Percentiles rank a stretch among this genome's conserved stretches.
phyloP scores from a whole-genome alignment of 2,113 vertebrate genomes.

The Probosciger aterrimus region DNA sequence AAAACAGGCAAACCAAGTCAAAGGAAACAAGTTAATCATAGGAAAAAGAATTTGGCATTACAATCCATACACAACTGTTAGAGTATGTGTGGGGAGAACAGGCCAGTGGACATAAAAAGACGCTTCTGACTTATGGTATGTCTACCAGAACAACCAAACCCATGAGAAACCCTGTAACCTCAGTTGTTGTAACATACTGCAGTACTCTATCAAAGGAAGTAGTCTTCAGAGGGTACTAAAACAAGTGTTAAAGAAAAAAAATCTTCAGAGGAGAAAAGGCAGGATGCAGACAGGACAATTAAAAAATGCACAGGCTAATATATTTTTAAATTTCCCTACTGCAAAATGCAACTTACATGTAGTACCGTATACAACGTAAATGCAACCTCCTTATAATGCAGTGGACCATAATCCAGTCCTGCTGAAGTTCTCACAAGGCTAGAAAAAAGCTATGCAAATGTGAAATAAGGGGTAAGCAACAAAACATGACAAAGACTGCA shows the following conservation, averaged over 20 bases:
- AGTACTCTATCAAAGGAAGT: not conserved
- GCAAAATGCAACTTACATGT: not conserved
- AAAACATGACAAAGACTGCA: not conserved
- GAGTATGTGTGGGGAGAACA: not conserved
- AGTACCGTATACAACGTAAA: not conserved
- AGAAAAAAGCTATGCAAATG: not conserved
- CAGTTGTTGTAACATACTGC: not conserved
- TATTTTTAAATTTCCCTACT: not conserved
- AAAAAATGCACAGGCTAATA: not conserved
- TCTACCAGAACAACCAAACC: not conserved
- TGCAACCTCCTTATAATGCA: not conserved
- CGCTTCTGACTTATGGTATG: not conserved
- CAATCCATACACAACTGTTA: not conserved
- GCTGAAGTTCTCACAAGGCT: not conserved
- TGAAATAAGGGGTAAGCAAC: not conserved
- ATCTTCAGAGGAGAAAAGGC: not conserved
- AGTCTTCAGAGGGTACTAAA: not conserved
- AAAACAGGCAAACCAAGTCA: not conserved
- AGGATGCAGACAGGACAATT: not conserved
- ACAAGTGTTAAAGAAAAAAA: not conserved
- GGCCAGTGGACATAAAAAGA: not conserved
- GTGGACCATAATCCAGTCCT: not conserved
- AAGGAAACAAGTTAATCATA: not conserved
- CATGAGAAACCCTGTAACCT: not conserved
- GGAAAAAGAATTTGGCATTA: not conserved